Base-by-base conservation (phyloP, 2,113 vertebrate genomes). In the Leucopternis melanops region DNA sequence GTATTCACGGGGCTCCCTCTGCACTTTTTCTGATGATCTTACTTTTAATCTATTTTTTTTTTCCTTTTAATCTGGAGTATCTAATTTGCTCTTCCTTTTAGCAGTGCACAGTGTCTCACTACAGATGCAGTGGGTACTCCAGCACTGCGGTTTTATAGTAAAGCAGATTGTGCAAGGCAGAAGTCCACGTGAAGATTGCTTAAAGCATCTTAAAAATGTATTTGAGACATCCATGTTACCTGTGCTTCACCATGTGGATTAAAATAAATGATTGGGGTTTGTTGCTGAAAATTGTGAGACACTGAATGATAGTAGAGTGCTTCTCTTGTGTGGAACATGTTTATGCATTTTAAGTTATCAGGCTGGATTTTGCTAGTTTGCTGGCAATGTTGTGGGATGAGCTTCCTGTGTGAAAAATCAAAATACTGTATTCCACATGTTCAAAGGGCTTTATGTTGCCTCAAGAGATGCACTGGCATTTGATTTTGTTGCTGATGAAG, bases 161-260 rank as follows among this genome's bases (percentile, higher is more conserved):
- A 49, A 79, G 36, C 29, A 54, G 19, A 12, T 45, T 47, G 38
- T 52, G 57, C 22, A 16, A 19, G 44, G 69, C 16, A 16, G 26
- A 58, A 38, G 26, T 54, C 50, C 8, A 7, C 0, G 2, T 34
- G 57, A 34, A 83, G 52, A 31, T 27, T 21, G 18, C 26, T 57
- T 20, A 49, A 34, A 71, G 55, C 25, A 9, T 89, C 73, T 38
- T 45, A 4, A 71, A 42, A 47, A 4, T 27, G 4, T 32, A 4
- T 62, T 52, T 61, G 58, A 58, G 55, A 74, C 25, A 42, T 5
- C 4, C 0, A 0, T 13, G 8, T 67, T 59, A 38, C 21, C 26
- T 0, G 0, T 54, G 42, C 54, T 82, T 73, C 36, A 22, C 9
- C 0, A 0, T 13, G 9, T 36, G 6, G 34, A 19, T 58, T 44